Percentiles rank a stretch among this genome's conserved stretches.
These are phyloP conservation scores for Margarornis squamiger DNA, from an alignment of 2,797 vertebrate genomes.

Conservation along the genomic window DNA sequence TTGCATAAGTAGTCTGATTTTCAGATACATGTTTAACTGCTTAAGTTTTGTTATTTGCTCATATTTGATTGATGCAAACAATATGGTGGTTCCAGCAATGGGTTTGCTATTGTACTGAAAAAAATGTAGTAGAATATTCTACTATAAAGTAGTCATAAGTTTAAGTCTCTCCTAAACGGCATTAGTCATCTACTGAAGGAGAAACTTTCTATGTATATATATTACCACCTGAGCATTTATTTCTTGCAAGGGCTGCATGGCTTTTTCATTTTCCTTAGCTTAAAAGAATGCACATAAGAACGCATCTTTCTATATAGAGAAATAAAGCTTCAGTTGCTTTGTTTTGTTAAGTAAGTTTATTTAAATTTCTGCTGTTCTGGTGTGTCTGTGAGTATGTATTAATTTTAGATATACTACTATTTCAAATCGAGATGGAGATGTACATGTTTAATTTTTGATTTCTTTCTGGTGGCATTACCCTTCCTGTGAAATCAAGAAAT, in stretches of 20 bases:
- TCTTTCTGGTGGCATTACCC: background rate
- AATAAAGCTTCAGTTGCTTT: conserved; percentile 68
- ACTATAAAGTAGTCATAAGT: conserved; percentile 14
- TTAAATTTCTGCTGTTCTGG: conserved; percentile 50
- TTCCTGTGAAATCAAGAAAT: conserved; percentile 3
- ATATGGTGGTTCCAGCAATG: conserved; percentile 5
- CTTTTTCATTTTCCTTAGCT: conserved; percentile 69
- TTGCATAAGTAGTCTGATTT: conserved; percentile 22
- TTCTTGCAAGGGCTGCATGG: conserved; percentile 60
- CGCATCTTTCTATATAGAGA: conserved; percentile 64
- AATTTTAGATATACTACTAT: background rate
- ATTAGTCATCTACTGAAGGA: background rate
- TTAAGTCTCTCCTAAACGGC: conserved; percentile 23
- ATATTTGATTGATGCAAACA: conserved; percentile 30
- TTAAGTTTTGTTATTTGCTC: conserved; percentile 32
- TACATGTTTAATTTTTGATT: background rate
- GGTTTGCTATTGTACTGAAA: conserved; percentile 23
- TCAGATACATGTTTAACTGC: background rate
- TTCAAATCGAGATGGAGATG: background rate
- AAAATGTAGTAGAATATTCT: conserved; percentile 38
- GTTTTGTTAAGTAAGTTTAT: conserved; percentile 67
- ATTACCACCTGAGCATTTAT: conserved; percentile 31
- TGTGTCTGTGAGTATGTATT: background rate
- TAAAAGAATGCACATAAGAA: conserved; percentile 65
- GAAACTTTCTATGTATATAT: conserved; percentile 20